These are phyloP conservation scores for Myopa tessellatipennis DNA, from an alignment of 2,888 invertebrate genomes.

Conservation along the genomic window DNA sequence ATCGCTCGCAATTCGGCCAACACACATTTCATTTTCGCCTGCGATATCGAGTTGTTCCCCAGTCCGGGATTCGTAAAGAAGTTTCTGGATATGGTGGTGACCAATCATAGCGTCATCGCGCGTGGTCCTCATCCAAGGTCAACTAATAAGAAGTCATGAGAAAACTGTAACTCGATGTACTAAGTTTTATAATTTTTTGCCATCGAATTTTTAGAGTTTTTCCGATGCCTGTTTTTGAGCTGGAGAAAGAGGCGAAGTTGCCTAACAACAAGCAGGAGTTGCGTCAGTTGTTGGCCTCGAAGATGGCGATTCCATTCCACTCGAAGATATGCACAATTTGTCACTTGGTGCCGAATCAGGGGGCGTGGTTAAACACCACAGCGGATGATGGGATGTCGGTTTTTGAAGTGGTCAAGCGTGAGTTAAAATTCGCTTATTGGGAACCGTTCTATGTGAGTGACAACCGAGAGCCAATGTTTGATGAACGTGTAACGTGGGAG, in stretches of 20 bases:
- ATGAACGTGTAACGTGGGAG: constrained; percentile 92
- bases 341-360: constrained; percentile 51
- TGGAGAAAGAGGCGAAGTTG: constrained; percentile 46
- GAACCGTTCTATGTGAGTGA: constrained; percentile 94
- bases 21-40: constrained; percentile 81
- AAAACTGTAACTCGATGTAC: neutral
- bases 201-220: constrained; percentile 50
- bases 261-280: constrained; percentile 57
- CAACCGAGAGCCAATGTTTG: constrained; percentile 86
- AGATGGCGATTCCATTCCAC: constrained; percentile 52
- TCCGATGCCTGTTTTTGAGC: constrained; percentile 57
- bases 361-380: constrained; percentile 46
- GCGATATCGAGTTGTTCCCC: constrained; percentile 90
- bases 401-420: constrained; percentile 81
- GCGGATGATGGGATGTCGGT: constrained; percentile 47
- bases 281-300: constrained; percentile 44
- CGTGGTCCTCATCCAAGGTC: neutral
- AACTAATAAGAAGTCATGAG: neutral
- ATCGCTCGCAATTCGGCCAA: constrained; percentile 82
- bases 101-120: constrained; percentile 69
- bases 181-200: neutral
- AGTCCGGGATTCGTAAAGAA: constrained; percentile 80
- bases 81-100: constrained; percentile 84
- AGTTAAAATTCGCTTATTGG: constrained; percentile 79
- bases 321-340: constrained; percentile 49